Evolutionary conservation across 2,797 vertebrate species (phyloP), one percentile per base, ranked within the genome.

Genomic region (Cetoscarus ocellatus): DNA sequence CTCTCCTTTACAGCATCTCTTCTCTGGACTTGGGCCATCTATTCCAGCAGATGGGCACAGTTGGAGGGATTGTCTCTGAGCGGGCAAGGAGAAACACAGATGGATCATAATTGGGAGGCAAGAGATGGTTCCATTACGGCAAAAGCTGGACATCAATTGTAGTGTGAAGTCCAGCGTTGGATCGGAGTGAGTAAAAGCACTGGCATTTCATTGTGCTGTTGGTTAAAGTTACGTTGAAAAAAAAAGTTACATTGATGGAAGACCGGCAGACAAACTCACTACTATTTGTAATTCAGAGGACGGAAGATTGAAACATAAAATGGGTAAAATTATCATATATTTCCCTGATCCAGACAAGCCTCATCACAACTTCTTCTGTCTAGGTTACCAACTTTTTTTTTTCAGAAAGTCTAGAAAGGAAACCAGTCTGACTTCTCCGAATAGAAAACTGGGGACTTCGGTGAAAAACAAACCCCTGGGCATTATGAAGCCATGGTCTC

Each of bases 401-500:
- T 27, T 27, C 7, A 62, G 50, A 70, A 61, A 45, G 59, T 51
- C 63, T 80, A 17, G 61, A 73, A 84, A 80, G 70, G 59, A 88
- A 89, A 84, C 44, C 66, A 77, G 72, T 66, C 67, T 67, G 82
- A 85, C 56, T 67, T 63, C 53, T 71, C 55, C 43, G 63, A 11
- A 10, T 53, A 74, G 73, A 81, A 80, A 43, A 77, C 42, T 15
- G 39, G 67, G 61, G 79, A 61, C 70, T 87, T 86, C 39, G 49
- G 70, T 62, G 67, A 79, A 92, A 90, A 86, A 85, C 65, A 80
- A 85, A 77, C 75, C 82, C 68, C 69, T 75, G 64, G 83, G 84
- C 62, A 79, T 82, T 80, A 83, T 69, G 67, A 47, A 67, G 68
- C 64, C 82, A 86, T 78, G 64, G 76, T 76, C 79, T 83, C 70